phyloP scores from a whole-genome alignment of 1,140 invertebrate genomes.

The Nasonia giraulti region DNA sequence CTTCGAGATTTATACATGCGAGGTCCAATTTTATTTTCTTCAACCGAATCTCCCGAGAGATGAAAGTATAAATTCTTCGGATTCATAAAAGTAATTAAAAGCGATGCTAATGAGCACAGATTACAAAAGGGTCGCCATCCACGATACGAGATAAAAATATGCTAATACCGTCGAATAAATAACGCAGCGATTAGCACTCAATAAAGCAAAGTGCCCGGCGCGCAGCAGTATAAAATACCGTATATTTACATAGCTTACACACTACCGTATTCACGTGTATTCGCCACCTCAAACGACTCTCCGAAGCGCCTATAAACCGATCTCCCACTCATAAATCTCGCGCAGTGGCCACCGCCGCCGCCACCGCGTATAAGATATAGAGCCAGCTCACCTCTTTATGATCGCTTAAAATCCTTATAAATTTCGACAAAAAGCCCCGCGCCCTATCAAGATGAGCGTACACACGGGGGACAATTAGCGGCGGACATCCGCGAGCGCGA shows the following conservation, averaged over 20 bases:
- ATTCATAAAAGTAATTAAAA: background rate
- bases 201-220: background rate
- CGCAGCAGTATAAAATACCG: background rate
- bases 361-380: background rate
- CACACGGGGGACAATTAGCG: background rate
- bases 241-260: constrained; percentile 11
- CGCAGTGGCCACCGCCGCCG: background rate
- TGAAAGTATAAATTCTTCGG: no score
- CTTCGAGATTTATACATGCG: constrained; percentile 18
- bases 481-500: background rate
- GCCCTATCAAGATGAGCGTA: background rate
- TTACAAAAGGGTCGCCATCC: background rate
- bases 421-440: background rate
- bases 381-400: background rate
- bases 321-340: constrained; percentile 15
- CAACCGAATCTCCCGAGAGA: background rate
- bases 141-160: background rate
- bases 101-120: no score
- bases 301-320: background rate
- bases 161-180: background rate
- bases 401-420: constrained; percentile 8
- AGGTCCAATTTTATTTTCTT: constrained; percentile 13
- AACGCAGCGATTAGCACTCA: background rate
- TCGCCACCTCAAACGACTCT: background rate
- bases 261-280: background rate